A percentile compares a stretch with the other conserved stretches of the same genome.
phyloP scores from a whole-genome alignment of 2,888 invertebrate genomes.

The Euplexia lucipara region DNA sequence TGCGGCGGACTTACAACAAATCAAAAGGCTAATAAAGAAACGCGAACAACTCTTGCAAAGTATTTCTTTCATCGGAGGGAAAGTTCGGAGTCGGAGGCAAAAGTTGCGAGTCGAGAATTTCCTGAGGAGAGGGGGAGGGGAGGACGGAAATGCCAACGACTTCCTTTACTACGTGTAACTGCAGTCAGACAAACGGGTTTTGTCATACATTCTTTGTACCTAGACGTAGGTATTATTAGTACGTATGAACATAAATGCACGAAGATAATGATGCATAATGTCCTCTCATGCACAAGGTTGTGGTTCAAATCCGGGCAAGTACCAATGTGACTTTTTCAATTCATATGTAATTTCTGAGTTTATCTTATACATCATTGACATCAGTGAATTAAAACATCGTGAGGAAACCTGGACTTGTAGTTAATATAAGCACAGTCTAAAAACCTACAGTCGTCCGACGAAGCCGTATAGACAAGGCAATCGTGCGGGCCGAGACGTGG shows the following conservation, averaged over 20 bases:
- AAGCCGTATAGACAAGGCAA: too few relatives aligned
- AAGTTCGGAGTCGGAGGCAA: conserved; percentile 71
- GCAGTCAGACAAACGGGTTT: conserved; percentile 69
- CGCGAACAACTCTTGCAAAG: conserved; percentile 74
- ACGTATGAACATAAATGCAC: conserved; percentile 4
- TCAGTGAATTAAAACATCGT: too few relatives aligned
- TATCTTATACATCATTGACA: too few relatives aligned
- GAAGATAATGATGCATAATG: too few relatives aligned
- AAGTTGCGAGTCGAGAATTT: conserved; percentile 80
- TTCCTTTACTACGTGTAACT: conserved; percentile 77
- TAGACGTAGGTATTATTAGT: conserved; percentile 21
- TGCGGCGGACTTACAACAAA: conserved; percentile 70
- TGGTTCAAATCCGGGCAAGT: too few relatives aligned
- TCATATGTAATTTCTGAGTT: too few relatives aligned
- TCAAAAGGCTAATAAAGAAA: conserved; percentile 80
- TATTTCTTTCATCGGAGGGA: conserved; percentile 84
- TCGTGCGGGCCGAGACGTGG: too few relatives aligned
- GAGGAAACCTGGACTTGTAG: too few relatives aligned
- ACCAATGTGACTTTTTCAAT: too few relatives aligned
- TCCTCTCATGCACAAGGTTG: too few relatives aligned
- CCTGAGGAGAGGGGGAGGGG: conserved; percentile 73
- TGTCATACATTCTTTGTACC: conserved; percentile 52
- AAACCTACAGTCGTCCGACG: too few relatives aligned
- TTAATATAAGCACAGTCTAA: too few relatives aligned
- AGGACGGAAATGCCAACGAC: conserved; percentile 82